Conservation (phyloP, 2,113 vertebrate species). For the Pithys albifrons region DNA sequence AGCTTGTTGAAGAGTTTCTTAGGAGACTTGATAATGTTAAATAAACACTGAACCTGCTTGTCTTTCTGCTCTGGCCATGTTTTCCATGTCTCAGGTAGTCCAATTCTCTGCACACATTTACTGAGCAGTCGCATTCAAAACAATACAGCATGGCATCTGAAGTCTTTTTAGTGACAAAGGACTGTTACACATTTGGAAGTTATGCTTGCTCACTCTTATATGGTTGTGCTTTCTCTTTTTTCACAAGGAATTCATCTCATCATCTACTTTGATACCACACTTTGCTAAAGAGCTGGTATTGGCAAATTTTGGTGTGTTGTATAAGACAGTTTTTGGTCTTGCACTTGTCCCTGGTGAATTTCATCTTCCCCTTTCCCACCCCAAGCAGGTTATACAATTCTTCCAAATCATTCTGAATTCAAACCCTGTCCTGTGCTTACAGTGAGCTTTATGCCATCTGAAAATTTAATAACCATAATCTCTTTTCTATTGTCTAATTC, state of each 20-base stretch:
- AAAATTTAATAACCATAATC: slow-evolving; percentile 50
- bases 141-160: background rate
- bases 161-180: background rate
- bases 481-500: slow-evolving; percentile 4
- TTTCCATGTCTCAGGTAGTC: background rate
- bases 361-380: background rate
- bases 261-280: background rate
- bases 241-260: background rate
- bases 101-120: background rate
- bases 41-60: background rate
- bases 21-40: background rate
- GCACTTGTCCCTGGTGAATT: background rate
- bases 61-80: background rate
- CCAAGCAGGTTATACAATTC: background rate
- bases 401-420: slow-evolving; percentile 25
- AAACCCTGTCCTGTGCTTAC: background rate
- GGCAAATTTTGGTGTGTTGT: background rate
- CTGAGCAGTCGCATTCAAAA: background rate
- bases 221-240: background rate
- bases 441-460: background rate
- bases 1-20: background rate
- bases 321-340: background rate
- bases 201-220: background rate
- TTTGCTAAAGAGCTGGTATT: background rate
- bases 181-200: background rate